phyloP scores from a whole-genome alignment of 2,797 vertebrate genomes.

The Gorsachius magnificus region DNA sequence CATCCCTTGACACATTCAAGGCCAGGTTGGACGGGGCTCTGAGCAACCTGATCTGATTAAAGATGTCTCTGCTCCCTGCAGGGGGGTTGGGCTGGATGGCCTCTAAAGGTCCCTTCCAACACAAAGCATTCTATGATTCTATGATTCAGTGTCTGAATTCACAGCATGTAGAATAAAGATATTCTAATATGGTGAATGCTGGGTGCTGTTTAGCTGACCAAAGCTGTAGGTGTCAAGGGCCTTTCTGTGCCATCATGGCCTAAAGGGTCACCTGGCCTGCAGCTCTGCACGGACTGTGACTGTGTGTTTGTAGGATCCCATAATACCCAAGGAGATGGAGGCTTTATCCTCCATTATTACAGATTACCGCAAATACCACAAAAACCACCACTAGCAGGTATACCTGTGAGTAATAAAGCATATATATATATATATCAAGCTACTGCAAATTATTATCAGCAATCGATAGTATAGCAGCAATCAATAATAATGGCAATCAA shows the following conservation, averaged over 20 bases:
- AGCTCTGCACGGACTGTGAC: background rate
- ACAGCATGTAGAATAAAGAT: background rate
- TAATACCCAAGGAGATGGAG: background rate
- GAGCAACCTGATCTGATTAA: too few species aligned
- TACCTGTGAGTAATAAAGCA: background rate
- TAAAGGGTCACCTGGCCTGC: background rate
- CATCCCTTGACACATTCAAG: too few species aligned
- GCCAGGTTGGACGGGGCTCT: too few species aligned
- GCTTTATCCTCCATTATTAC: background rate
- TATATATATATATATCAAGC: background rate
- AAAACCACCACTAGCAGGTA: background rate
- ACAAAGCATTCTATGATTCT: too few species aligned
- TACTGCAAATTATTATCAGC: background rate
- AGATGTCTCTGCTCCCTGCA: too few species aligned
- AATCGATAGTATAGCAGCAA: background rate
- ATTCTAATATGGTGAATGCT: background rate
- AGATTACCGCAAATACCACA: background rate
- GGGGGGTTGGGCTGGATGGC: too few species aligned
- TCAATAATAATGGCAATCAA: background rate
- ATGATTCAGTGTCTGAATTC: background rate
- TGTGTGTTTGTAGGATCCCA: background rate
- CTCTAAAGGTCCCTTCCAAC: too few species aligned
- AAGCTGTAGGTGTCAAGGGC: background rate
- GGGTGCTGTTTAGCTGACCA: background rate
- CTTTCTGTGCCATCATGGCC: background rate